phyloP scores from a whole-genome alignment of 2,888 invertebrate species.

The Eugnorisma glareosa region DNA sequence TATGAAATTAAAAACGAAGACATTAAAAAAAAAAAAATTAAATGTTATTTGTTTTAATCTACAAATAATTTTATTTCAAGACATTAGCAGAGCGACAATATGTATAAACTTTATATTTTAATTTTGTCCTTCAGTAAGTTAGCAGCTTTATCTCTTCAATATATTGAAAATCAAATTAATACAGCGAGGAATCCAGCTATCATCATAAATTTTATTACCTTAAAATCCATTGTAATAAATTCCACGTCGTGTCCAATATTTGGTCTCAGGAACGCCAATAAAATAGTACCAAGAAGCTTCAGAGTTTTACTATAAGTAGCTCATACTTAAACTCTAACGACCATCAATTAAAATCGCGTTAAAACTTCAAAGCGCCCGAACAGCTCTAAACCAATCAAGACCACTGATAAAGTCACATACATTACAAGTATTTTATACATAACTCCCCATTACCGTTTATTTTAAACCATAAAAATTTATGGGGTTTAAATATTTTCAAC shows the following conservation, averaged over 20 bases:
- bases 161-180: constrained; percentile 13
- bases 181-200: constrained; percentile 18
- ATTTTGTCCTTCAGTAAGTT: constrained; percentile 2
- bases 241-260: constrained; percentile 46
- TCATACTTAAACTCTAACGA: constrained; percentile 67
- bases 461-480: constrained; percentile 83
- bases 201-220: constrained; percentile 34
- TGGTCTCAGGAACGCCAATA: constrained; percentile 44
- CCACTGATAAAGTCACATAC: constrained; percentile 79
- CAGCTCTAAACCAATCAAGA: constrained; percentile 74
- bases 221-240: constrained; percentile 42
- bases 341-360: constrained; percentile 74
- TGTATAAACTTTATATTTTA: neutral
- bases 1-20: neutral
- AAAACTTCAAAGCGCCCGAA: constrained; percentile 77
- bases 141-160: constrained; percentile 23
- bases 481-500: constrained; percentile 86
- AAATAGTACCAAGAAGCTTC: constrained; percentile 49
- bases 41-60: neutral
- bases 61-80: constrained; percentile 21
- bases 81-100: constrained; percentile 16
- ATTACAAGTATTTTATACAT: constrained; percentile 79
- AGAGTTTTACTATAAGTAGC: constrained; percentile 57
- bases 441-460: constrained; percentile 79
- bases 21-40: neutral